Base-by-base conservation (phyloP, 2,797 vertebrate genomes). In the Micromesistius poutassou region DNA sequence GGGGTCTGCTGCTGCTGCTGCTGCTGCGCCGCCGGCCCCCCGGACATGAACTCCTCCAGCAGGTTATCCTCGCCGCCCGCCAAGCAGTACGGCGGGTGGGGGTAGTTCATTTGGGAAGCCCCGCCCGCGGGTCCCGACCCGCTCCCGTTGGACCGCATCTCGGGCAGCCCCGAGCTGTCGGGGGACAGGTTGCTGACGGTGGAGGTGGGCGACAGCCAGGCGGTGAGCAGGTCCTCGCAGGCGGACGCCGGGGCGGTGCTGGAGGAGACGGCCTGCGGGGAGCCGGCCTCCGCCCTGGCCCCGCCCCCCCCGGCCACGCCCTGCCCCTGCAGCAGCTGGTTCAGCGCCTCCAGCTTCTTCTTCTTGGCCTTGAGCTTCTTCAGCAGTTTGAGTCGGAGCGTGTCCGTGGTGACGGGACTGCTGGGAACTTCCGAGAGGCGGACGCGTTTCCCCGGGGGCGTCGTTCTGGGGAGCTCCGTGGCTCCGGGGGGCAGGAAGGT, bases 361-460 rank as follows among this genome's bases (percentile, higher is more conserved):
- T 97, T 98, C 90, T 97, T 98, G 13, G 95, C 95, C 79, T 97
- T 96, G 5, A 98, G 94, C 71, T 96, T 96, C 91, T 97, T 97
- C 40, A 96, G 82, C 19, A 99, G 94, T 85, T 96, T 97, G 4
- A 95, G 84, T 62, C 98, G 91, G 79, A 98, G 95, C 30, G 89
- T 91, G 35, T 94, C 95, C 6, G 95, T 95, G 79, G 94, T 90
- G 40, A 87, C 85, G 5, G 91, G 83, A 30, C 81, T 79, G 0
- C 36, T 71, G 0, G 82, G 89, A 50, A 78, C 25, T 36, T 83
- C 89, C 0, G 82, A 78, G 4, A 31, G 76, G 78, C 76, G 76
- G 50, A 68, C 22, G 0, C 9, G 76, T 74, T 82, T 91, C 81
- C 83, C 91, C 13, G 42, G 22, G 9, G 72, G 25, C 10, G 19